These are phyloP conservation scores for Coregonus sp. DNA, from an alignment of 2,797 vertebrate species.

Conservation along the genomic window DNA sequence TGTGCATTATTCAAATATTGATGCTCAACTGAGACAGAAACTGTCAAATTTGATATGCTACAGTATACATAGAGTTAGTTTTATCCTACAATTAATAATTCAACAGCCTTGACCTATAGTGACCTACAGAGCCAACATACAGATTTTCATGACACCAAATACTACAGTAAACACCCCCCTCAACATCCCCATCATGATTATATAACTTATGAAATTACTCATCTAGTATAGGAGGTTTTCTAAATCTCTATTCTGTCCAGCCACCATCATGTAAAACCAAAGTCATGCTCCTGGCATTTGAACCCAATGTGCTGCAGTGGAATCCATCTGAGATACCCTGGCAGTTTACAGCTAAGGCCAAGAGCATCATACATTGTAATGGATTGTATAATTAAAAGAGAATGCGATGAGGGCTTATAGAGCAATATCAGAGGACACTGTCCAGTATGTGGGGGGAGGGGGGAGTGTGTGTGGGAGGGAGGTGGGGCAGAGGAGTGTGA, in stretches of 20 bases:
- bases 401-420: conserved; percentile 21
- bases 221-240: neutral
- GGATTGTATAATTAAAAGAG: conserved; percentile 35
- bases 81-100: neutral
- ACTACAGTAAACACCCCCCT: neutral
- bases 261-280: neutral
- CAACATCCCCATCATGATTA: conserved; percentile 7
- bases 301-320: conserved; percentile 25
- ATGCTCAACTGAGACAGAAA: neutral
- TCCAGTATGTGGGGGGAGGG: neutral
- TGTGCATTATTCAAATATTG: conserved; percentile 7
- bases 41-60: neutral
- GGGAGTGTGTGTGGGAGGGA: no score
- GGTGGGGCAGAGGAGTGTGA: no score
- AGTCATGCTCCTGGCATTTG: conserved; percentile 30
- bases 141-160: neutral
- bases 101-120: conserved; percentile 5
- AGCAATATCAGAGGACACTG: neutral
- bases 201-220: conserved; percentile 33
- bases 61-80: neutral
- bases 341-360: conserved; percentile 52
- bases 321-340: conserved; percentile 40
- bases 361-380: conserved; percentile 44
- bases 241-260: neutral
- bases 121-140: neutral